phyloP scores from a whole-genome alignment of 2,797 vertebrate species.

The Momotus momota region DNA sequence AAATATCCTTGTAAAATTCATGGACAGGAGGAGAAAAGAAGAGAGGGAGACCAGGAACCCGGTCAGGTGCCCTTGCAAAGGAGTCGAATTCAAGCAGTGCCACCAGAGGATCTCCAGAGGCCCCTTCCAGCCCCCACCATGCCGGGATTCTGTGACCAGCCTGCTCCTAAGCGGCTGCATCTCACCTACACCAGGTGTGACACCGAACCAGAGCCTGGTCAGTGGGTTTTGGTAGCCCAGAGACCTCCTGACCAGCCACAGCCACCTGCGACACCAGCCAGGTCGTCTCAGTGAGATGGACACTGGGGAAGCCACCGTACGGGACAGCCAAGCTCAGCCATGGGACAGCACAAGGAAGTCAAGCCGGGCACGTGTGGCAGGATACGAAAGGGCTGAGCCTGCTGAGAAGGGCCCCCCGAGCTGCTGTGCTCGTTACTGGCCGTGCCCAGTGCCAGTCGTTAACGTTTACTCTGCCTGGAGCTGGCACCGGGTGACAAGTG shows the following conservation, averaged over 20 bases:
- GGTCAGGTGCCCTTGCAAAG: background rate
- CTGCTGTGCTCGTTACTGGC: background rate
- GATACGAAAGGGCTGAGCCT: accelerated
- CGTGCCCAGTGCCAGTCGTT: background rate
- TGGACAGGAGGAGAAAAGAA: accelerated
- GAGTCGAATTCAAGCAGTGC: too few relatives aligned
- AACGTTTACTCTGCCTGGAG: background rate
- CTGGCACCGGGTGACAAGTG: slow-evolving; percentile 2
- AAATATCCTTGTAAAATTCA: background rate
- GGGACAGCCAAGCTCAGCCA: accelerated
- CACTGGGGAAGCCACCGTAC: background rate
- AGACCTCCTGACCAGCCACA: background rate
- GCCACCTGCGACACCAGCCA: too few relatives aligned
- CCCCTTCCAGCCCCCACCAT: background rate
- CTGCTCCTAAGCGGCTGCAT: background rate
- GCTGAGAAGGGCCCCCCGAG: background rate
- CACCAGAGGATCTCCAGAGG: background rate
- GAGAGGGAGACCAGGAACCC: background rate
- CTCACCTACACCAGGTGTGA: accelerated
- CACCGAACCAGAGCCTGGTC: background rate
- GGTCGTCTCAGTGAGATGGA: background rate
- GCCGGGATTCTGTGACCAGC: background rate
- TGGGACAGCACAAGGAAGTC: background rate
- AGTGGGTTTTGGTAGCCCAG: background rate
- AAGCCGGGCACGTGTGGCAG: accelerated